phyloP scores from a whole-genome alignment of 1,140 invertebrate genomes.

The Mercenaria mercenaria region DNA sequence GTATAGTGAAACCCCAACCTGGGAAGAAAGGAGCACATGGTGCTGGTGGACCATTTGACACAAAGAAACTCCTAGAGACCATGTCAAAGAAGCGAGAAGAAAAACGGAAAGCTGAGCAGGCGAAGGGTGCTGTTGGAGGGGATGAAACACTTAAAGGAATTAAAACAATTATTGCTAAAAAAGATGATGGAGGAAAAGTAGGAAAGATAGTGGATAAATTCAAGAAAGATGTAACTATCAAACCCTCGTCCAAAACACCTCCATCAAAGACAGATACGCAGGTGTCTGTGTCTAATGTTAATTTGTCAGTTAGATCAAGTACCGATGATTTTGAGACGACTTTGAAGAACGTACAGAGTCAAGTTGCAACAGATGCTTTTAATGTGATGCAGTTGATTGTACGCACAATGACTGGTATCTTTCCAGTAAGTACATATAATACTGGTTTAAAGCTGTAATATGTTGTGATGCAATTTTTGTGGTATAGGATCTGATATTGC shows the following conservation, averaged over 20 bases:
- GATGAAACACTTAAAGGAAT: conserved; percentile 1
- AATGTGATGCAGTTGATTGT: conserved; percentile 58
- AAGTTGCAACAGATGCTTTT: conserved; percentile 44
- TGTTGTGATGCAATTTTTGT: background rate
- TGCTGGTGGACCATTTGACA: conserved; percentile 39
- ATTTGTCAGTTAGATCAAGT: background rate
- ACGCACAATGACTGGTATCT: conserved; percentile 46
- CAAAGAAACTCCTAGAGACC: conserved; percentile 27
- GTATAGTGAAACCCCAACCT: background rate
- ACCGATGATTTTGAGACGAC: conserved; percentile 53
- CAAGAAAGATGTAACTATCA: conserved; percentile 46
- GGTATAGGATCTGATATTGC: background rate
- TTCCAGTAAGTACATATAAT: conserved; percentile 26
- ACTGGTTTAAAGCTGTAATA: too few species aligned
- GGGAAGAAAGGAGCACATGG: background rate
- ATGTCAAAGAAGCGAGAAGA: conserved; percentile 25
- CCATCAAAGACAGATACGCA: conserved; percentile 6
- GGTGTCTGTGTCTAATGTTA: conserved; percentile 10
- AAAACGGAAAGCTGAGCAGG: background rate
- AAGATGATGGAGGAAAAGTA: background rate
- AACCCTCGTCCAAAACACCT: conserved; percentile 55
- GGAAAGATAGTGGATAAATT: conserved; percentile 20
- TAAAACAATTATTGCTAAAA: conserved; percentile 8
- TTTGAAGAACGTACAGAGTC: conserved; percentile 47
- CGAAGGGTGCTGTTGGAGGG: background rate